Percentiles rank a stretch among this genome's conserved stretches.
Evolutionary conservation across 2,113 vertebrate species (phyloP).

Genomic region (Condylura cristata): DNA sequence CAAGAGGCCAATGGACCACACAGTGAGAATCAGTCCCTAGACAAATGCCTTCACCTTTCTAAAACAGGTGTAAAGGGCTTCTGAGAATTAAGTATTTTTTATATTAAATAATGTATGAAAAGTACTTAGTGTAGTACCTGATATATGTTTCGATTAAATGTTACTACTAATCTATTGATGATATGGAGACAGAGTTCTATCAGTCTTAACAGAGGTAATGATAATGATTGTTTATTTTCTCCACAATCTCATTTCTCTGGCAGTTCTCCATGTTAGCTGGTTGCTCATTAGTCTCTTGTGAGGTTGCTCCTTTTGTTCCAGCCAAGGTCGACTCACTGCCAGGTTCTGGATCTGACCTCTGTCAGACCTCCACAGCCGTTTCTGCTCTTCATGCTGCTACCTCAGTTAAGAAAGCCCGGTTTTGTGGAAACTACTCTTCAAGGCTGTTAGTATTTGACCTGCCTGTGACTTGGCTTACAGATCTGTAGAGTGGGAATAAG

Average conservation of each 20-base stretch:
- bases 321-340: background rate
- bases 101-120: background rate
- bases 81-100: background rate
- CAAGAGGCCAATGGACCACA: background rate
- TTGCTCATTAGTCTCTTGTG: background rate
- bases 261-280: background rate
- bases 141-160: background rate
- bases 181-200: background rate
- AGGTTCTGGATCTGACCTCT: background rate
- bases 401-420: background rate
- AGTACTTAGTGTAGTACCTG: background rate
- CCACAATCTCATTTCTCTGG: background rate
- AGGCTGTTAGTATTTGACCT: background rate
- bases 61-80: background rate
- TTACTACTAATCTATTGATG: background rate
- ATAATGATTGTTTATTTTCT: background rate
- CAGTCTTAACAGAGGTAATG: background rate
- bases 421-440: background rate
- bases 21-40: background rate
- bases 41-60: background rate
- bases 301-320: background rate
- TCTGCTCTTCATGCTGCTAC: background rate
- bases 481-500: background rate
- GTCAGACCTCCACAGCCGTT: background rate
- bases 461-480: constrained; percentile 8